phyloP scores from a whole-genome alignment of 2,113 vertebrate species.

The Rana temporaria region DNA sequence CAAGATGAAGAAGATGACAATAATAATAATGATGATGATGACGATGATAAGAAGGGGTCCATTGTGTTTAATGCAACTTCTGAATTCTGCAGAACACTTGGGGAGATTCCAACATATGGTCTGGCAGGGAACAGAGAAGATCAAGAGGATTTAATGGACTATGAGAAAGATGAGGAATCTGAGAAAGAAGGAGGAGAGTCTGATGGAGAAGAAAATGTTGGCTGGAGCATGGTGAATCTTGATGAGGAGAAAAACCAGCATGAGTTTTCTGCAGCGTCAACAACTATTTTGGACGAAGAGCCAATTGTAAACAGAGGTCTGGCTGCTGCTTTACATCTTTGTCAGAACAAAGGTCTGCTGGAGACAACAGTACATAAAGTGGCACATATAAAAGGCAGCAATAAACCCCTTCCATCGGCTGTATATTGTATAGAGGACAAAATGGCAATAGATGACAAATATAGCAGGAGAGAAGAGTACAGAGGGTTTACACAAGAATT shows the following conservation, averaged over 20 bases:
- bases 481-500: slow-evolving; percentile 92
- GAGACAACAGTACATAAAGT: slow-evolving; percentile 89
- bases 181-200: slow-evolving; percentile 79
- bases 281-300: slow-evolving; percentile 91
- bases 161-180: slow-evolving; percentile 82
- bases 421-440: slow-evolving; percentile 93
- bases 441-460: slow-evolving; percentile 92
- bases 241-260: slow-evolving; percentile 84
- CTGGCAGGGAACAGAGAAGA: slow-evolving; percentile 90
- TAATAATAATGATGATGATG: too few relatives aligned
- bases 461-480: slow-evolving; percentile 90
- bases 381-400: slow-evolving; percentile 81
- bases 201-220: slow-evolving; percentile 84
- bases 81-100: slow-evolving; percentile 89
- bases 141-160: slow-evolving; percentile 91
- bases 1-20: slow-evolving; percentile 60
- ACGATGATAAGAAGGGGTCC: slow-evolving; percentile 81
- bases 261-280: slow-evolving; percentile 83
- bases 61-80: slow-evolving; percentile 91
- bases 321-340: slow-evolving; percentile 80
- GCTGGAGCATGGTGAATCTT: slow-evolving; percentile 91
- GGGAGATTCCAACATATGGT: slow-evolving; percentile 91
- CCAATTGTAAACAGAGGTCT: slow-evolving; percentile 89
- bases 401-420: slow-evolving; percentile 80
- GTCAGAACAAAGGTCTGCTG: slow-evolving; percentile 89